Percentiles rank a stretch among this genome's conserved stretches.
Evolutionary conservation across 2,797 vertebrate genomes (phyloP).

Genomic region (Echeneis naucrates): DNA sequence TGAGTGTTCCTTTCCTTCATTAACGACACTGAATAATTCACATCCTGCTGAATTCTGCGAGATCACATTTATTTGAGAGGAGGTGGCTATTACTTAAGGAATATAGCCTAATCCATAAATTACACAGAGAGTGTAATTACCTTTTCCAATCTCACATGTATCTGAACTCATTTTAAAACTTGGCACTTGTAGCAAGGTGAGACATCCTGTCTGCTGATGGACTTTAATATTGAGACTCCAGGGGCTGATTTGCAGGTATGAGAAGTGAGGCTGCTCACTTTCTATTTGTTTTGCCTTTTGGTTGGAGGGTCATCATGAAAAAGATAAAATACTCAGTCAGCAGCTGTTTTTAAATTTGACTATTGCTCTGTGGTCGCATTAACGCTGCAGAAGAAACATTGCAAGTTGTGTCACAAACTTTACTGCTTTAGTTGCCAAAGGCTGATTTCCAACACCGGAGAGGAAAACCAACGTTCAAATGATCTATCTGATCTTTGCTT

Average conservation of each 20-base stretch:
- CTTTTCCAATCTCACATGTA: constrained; percentile 19
- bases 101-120: constrained; percentile 45
- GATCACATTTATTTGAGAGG: constrained; percentile 38
- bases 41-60: constrained; percentile 59
- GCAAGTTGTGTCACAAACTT: too few relatives aligned
- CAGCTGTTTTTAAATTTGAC: too few relatives aligned
- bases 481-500: neutral
- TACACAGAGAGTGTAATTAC: constrained; percentile 23
- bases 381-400: too few relatives aligned
- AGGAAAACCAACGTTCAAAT: neutral
- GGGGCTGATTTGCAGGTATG: neutral
- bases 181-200: neutral
- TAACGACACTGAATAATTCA: constrained; percentile 77
- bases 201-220: neutral
- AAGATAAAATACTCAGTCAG: too few relatives aligned
- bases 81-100: constrained; percentile 21
- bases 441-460: neutral
- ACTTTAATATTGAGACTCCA: neutral
- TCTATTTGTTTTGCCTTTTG: neutral
- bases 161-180: constrained; percentile 10
- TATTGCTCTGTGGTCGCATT: too few relatives aligned
- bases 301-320: too few relatives aligned
- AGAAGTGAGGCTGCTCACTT: neutral
- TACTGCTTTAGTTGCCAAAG: too few relatives aligned
- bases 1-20: constrained; percentile 60